Evolutionary conservation across 2,113 vertebrate species (phyloP).

Genomic region (Muntiacus reevesi): DNA sequence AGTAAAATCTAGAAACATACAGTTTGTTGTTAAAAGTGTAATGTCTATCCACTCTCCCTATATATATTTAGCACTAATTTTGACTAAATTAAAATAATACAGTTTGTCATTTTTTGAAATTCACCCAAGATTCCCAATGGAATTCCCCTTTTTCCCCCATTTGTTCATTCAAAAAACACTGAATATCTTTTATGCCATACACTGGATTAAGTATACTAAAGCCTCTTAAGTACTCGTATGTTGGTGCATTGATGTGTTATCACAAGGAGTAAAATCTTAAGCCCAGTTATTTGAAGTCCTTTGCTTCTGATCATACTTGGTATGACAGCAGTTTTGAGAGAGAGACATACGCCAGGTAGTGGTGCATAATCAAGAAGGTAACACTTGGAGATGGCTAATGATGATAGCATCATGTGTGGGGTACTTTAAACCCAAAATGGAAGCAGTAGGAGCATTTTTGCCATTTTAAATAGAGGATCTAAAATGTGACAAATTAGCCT

Average conservation of each 20-base stretch:
- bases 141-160: neutral
- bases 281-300: neutral
- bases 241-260: neutral
- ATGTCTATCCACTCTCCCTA: neutral
- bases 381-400: neutral
- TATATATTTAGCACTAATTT: neutral
- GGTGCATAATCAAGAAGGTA: neutral
- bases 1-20: neutral
- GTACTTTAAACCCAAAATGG: neutral
- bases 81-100: neutral
- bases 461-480: constrained; percentile 5
- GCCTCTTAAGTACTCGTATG: neutral
- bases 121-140: neutral
- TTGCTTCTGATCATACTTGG: neutral
- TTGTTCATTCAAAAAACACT: neutral
- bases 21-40: constrained; percentile 29
- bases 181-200: neutral
- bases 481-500: neutral
- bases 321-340: neutral
- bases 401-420: neutral
- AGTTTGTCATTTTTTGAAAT: neutral
- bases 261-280: neutral
- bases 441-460: neutral
- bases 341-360: neutral
- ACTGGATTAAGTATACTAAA: neutral